A percentile compares a stretch with the other conserved stretches of the same genome.
These are phyloP conservation scores for Drosophila lacicola DNA, from an alignment of 2,888 invertebrate genomes.

Conservation along the genomic window DNA sequence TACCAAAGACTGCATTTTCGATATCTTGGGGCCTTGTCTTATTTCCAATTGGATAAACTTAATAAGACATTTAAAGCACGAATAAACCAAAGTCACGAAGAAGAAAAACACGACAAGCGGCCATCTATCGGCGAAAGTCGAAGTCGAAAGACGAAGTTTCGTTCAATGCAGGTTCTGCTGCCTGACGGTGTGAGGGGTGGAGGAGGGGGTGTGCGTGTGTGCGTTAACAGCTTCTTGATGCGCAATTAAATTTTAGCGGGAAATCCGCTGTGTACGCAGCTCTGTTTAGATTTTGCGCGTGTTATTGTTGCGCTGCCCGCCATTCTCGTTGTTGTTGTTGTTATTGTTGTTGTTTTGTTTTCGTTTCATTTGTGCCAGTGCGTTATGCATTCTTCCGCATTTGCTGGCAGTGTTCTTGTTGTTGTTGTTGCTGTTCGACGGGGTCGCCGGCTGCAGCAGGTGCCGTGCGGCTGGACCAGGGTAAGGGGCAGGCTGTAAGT, in stretches of 20 bases:
- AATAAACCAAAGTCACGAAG: too few species aligned
- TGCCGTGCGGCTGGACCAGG: not conserved
- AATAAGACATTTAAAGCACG: too few species aligned
- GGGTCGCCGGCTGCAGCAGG: slow-evolving; percentile 32
- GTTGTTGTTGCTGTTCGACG: slow-evolving; percentile 14
- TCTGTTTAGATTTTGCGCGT: not conserved
- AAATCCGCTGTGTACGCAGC: slow-evolving; percentile 30
- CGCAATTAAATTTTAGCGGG: slow-evolving; percentile 37
- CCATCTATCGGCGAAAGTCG: too few species aligned
- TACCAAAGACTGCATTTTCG: too few species aligned
- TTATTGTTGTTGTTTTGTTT: slow-evolving; percentile 19
- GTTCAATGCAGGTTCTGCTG: too few species aligned
- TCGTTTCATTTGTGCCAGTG: slow-evolving; percentile 13
- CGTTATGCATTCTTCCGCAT: slow-evolving; percentile 21
- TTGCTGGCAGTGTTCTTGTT: not conserved
- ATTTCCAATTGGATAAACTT: too few species aligned
- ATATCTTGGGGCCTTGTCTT: too few species aligned
- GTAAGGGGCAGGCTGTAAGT: slow-evolving; percentile 2
- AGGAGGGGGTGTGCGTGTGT: not conserved
- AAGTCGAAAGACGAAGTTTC: too few species aligned
- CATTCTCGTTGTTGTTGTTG: not conserved
- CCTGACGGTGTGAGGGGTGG: not conserved
- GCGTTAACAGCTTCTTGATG: not conserved
- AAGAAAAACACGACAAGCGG: too few species aligned
- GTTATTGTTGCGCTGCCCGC: slow-evolving; percentile 10